A percentile compares a stretch with the other conserved stretches of the same genome.
phyloP scores from a whole-genome alignment of 2,797 vertebrate genomes.

The Xiphophorus birchmanni region DNA sequence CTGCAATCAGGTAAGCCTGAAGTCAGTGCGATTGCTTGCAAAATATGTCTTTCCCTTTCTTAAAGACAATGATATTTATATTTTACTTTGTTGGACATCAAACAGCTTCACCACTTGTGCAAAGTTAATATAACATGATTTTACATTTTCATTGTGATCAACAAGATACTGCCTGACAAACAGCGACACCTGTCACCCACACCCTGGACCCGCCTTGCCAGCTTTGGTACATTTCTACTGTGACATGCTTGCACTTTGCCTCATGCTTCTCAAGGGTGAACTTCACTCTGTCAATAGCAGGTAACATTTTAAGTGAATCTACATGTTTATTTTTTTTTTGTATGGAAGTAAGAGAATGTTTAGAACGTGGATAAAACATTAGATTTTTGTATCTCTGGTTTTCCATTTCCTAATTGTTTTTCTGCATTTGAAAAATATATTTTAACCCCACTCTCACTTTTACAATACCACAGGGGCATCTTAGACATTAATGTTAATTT shows the following conservation, averaged over 20 bases:
- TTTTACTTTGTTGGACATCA: background rate
- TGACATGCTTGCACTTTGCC: constrained; percentile 85
- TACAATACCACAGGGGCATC: background rate
- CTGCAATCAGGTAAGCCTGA: constrained; percentile 76
- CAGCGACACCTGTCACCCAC: constrained; percentile 84
- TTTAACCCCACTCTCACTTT: background rate
- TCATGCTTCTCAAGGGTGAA: constrained; percentile 89
- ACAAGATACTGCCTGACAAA: constrained; percentile 82
- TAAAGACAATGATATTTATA: no score
- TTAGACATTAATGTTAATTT: background rate
- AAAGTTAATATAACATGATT: background rate
- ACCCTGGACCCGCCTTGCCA: constrained; percentile 76
- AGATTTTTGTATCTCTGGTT: background rate
- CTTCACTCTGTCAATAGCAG: constrained; percentile 69
- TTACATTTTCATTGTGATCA: constrained; percentile 16
- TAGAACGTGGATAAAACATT: background rate
- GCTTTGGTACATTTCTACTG: constrained; percentile 81
- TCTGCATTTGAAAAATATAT: background rate
- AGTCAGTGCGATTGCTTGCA: background rate
- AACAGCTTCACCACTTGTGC: background rate
- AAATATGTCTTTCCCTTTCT: background rate
- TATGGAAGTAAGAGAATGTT: background rate
- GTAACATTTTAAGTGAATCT: constrained; percentile 43
- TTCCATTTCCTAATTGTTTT: background rate
- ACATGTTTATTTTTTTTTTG: background rate